These are phyloP conservation scores for Neuroscelio doddi DNA, from an alignment of 2,888 invertebrate species.

Conservation along the genomic window DNA sequence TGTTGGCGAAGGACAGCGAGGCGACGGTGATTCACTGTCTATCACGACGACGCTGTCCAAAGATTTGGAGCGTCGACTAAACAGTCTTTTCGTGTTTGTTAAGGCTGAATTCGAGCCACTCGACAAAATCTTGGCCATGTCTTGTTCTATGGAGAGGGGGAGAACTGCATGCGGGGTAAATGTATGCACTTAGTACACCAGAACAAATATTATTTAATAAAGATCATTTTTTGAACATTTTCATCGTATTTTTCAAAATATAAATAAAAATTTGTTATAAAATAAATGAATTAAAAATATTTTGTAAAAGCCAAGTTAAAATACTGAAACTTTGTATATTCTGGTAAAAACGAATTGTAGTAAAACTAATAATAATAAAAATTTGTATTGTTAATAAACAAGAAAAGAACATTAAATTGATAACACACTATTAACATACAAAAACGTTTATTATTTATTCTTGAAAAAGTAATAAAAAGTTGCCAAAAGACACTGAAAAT, in stretches of 20 bases:
- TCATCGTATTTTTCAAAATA: conserved; percentile 3
- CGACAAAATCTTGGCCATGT: conserved; percentile 67
- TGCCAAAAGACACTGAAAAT: too few species aligned
- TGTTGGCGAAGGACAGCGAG: conserved; percentile 89
- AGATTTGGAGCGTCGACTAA: conserved; percentile 66
- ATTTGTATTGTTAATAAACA: too few species aligned
- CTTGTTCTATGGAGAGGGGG: conserved; percentile 69
- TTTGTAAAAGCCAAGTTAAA: too few species aligned
- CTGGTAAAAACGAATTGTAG: too few species aligned
- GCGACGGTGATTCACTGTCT: conserved; percentile 75
- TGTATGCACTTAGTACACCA: conserved; percentile 18
- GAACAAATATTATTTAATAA: conserved; percentile 4
- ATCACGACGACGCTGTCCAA: conserved; percentile 67
- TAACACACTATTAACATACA: too few species aligned
- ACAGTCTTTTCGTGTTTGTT: conserved; percentile 52
- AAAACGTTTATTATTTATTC: too few species aligned
- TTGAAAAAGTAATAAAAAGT: too few species aligned
- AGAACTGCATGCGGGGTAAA: conserved; percentile 61
- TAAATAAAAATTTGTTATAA: too few species aligned
- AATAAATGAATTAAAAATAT: conserved; percentile 13
- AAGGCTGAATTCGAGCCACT: conserved; percentile 46
- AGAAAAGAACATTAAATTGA: too few species aligned
- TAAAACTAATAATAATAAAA: too few species aligned
- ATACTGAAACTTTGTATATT: too few species aligned
- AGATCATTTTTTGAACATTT: too few species aligned